A percentile compares a stretch with the other conserved stretches of the same genome.
phyloP scores from a whole-genome alignment of 2,888 invertebrate genomes.

The Apocheima hispidaria region DNA sequence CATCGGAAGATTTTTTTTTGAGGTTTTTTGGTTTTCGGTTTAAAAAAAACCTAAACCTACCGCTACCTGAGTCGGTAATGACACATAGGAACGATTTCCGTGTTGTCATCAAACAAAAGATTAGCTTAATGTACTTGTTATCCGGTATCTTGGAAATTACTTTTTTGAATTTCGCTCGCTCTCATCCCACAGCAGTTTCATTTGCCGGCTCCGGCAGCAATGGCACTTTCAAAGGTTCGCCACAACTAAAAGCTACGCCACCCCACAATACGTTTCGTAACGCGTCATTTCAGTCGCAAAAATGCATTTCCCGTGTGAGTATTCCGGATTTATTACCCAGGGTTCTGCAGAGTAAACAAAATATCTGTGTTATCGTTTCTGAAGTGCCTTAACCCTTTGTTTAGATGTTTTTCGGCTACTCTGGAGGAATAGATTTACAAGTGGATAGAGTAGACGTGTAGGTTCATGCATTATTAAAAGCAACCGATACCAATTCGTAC shows the following conservation, averaged over 20 bases:
- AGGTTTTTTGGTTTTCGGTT: too few relatives aligned
- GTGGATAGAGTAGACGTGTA: conserved; percentile 4
- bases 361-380: conserved; percentile 20
- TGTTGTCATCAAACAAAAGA: too few relatives aligned
- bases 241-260: not conserved
- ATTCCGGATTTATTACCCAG: conserved; percentile 1
- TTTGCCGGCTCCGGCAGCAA: too few relatives aligned
- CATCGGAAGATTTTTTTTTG: too few relatives aligned
- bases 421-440: conserved; percentile 5
- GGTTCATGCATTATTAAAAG: conserved; percentile 30
- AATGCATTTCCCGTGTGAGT: not conserved
- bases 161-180: too few relatives aligned
- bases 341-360: conserved; percentile 13
- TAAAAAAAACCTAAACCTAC: too few relatives aligned
- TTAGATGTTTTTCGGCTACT: conserved; percentile 11
- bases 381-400: conserved; percentile 21
- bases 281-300: not conserved
- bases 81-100: too few relatives aligned
- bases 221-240: too few relatives aligned
- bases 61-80: too few relatives aligned
- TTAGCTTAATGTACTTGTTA: too few relatives aligned
- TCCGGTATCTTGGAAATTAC: too few relatives aligned
- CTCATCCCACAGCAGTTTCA: too few relatives aligned
- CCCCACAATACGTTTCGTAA: not conserved
- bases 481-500: not conserved